A percentile compares a stretch with the other conserved stretches of the same genome.
These are phyloP conservation scores for Megalops atlanticus DNA, from an alignment of 2,113 vertebrate species.

Conservation along the genomic window DNA sequence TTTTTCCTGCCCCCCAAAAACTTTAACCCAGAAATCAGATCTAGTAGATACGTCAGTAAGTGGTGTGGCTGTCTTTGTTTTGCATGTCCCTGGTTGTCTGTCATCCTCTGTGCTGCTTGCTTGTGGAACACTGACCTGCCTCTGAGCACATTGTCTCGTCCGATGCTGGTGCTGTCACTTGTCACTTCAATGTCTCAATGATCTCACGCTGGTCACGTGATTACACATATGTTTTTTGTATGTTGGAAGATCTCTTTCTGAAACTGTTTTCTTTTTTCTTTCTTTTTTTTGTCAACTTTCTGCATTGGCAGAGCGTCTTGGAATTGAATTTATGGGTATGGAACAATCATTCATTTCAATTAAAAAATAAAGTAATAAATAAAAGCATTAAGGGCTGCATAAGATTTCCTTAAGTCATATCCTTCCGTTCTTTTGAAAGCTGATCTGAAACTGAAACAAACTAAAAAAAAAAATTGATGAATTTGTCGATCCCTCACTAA, in stretches of 20 bases:
- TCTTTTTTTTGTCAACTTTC: conserved; percentile 80
- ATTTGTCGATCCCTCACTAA: conserved; percentile 18
- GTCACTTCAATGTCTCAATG: conserved; percentile 31
- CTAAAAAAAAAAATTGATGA: conserved; percentile 14
- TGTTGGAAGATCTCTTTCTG: conserved; percentile 66
- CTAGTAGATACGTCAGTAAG: conserved; percentile 73
- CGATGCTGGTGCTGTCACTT: conserved; percentile 53
- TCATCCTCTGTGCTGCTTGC: conserved; percentile 47
- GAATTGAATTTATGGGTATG: conserved; percentile 99
- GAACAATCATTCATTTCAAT: conserved; percentile 83
- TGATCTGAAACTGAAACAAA: conserved; percentile 16
- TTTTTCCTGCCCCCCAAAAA: conserved; percentile 45
- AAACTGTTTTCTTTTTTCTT: conserved; percentile 59
- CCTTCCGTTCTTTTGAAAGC: conserved; percentile 27
- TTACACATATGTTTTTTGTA: conserved; percentile 54
- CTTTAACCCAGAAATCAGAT: conserved; percentile 67
- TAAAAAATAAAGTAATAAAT: conserved; percentile 30
- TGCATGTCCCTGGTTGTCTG: conserved; percentile 65
- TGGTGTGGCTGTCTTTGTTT: conserved; percentile 69
- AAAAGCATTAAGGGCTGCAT: conserved; percentile 71
- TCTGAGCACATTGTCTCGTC: conserved; percentile 28
- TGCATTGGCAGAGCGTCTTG: conserved; percentile 97
- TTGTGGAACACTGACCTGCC: background rate
- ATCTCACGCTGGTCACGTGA: conserved; percentile 31
- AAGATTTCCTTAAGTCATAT: conserved; percentile 65